Evolutionary conservation across 2,113 vertebrate genomes (phyloP).

Genomic region (Stercorarius parasiticus): DNA sequence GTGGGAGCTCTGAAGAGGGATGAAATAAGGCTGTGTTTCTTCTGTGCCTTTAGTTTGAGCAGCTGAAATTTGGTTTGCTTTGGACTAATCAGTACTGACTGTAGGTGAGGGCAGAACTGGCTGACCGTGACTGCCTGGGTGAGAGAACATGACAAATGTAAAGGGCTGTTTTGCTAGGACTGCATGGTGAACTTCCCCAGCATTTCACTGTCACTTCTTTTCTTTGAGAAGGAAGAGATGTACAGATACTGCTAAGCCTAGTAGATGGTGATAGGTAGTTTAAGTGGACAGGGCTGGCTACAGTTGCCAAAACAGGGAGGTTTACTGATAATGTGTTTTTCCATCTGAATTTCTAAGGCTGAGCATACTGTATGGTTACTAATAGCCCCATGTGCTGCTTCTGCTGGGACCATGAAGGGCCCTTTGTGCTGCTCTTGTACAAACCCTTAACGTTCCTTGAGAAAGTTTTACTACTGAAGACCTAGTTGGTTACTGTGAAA

Average conservation of each 20-base stretch:
- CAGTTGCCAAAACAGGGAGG: background rate
- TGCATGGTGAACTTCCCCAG: background rate
- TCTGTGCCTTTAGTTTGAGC: background rate
- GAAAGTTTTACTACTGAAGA: background rate
- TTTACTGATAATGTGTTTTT: background rate
- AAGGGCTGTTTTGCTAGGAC: background rate
- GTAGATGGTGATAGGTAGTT: background rate
- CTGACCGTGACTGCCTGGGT: rapidly evolving
- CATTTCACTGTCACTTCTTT: background rate
- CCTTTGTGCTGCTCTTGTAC: background rate
- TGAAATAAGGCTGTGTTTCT: background rate
- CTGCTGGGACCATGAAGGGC: background rate
- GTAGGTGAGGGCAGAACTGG: background rate
- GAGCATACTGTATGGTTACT: background rate
- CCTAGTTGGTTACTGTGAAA: background rate
- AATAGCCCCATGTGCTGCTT: background rate
- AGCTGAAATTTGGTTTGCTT: background rate
- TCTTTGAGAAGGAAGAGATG: background rate
- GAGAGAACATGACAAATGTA: background rate
- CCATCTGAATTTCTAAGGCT: background rate
- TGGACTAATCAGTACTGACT: background rate
- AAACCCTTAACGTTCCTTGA: background rate
- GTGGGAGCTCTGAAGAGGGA: background rate
- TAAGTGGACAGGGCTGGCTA: background rate
- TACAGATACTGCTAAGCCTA: background rate